Conservation (phyloP, 2,797 vertebrate species). For the Pseudochirops cupreus region DNA sequence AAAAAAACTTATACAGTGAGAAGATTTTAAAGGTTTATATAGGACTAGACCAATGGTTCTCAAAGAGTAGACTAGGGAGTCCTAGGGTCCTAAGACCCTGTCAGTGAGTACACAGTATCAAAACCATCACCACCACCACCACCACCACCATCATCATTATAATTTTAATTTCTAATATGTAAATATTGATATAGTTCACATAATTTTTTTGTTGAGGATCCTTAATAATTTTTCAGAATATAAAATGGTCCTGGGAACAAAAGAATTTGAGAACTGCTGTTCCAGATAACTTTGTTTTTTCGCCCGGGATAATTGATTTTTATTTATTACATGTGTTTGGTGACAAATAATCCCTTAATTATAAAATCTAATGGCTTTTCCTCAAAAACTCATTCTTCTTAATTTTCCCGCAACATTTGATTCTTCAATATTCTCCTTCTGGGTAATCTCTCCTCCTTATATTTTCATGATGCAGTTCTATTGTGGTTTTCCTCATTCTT, state of each 20-base stretch:
- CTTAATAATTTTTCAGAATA: not conserved
- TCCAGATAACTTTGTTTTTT: not conserved
- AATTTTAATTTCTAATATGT: not conserved
- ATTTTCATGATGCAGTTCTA: not conserved
- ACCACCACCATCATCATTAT: too few relatives aligned
- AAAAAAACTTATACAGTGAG: not conserved
- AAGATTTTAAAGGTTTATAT: not conserved
- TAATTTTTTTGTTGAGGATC: not conserved
- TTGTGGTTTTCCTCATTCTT: not conserved
- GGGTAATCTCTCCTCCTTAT: not conserved
- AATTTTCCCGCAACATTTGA: not conserved
- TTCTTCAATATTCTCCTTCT: not conserved
- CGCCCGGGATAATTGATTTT: not conserved
- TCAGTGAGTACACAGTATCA: not conserved
- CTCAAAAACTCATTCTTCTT: not conserved
- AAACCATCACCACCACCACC: not conserved
- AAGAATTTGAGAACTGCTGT: not conserved
- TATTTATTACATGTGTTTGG: not conserved
- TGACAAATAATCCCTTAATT: not conserved
- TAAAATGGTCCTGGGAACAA: not conserved
- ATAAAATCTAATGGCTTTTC: not conserved
- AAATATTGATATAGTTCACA: not conserved
- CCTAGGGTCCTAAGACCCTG: not conserved
- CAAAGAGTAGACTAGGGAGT: not conserved
- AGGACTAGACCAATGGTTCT: not conserved